These are phyloP conservation scores for Megalops atlanticus DNA, from an alignment of 2,113 vertebrate species.

Conservation along the genomic window DNA sequence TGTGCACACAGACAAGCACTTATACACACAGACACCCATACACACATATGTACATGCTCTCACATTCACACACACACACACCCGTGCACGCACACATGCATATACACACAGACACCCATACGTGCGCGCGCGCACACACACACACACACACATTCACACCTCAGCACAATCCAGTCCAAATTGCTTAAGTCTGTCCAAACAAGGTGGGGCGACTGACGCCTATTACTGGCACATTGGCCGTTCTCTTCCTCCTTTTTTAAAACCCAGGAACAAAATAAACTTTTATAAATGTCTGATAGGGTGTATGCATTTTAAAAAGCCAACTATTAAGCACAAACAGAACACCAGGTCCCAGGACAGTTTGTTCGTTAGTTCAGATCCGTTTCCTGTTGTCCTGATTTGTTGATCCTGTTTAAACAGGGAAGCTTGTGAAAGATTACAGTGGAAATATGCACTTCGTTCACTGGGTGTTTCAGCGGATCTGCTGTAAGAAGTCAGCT, in stretches of 20 bases:
- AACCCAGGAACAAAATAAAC: conserved; percentile 19
- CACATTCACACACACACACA: background rate
- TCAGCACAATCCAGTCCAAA: conserved; percentile 35
- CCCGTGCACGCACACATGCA: no score
- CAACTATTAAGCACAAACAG: conserved; percentile 18
- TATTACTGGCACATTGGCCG: conserved; percentile 53
- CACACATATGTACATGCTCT: rapidly evolving
- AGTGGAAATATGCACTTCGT: no score
- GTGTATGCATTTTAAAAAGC: conserved; percentile 13
- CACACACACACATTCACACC: background rate
- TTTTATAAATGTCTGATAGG: background rate
- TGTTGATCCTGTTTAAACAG: background rate
- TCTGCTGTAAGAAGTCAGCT: no score
- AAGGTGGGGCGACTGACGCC: conserved; percentile 52
- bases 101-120: no score
- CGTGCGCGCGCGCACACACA: background rate
- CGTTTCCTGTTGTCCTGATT: background rate
- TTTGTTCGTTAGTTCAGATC: background rate
- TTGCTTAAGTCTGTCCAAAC: conserved; percentile 52
- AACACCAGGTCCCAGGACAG: background rate
- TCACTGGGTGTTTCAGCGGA: no score
- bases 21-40: background rate
- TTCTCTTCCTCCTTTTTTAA: conserved; percentile 37
- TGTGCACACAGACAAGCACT: no score
- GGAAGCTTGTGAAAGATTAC: background rate